phyloP scores from a whole-genome alignment of 2,888 invertebrate genomes.

The Chymomyza caudatula region DNA sequence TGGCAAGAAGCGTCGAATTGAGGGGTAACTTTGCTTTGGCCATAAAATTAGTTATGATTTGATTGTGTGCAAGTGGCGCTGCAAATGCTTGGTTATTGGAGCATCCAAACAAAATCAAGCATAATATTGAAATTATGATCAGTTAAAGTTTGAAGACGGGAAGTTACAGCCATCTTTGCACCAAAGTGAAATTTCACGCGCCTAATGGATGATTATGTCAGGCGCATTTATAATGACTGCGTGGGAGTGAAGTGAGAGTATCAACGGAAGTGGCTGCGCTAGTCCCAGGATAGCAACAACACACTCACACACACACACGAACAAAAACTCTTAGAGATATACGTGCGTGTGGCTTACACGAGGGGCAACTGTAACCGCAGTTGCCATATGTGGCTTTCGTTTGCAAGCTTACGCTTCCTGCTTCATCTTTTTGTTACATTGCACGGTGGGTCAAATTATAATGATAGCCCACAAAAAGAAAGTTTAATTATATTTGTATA shows the following conservation, averaged over 20 bases:
- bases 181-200: constrained; percentile 13
- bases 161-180: constrained; percentile 2
- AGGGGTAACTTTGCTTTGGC: not conserved
- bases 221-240: not conserved
- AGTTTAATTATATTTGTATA: too few species aligned
- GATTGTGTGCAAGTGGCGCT: not conserved
- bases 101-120: not conserved
- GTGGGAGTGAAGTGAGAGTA: not conserved
- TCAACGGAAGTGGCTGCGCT: not conserved
- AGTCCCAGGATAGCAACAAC: not conserved
- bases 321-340: constrained; percentile 12
- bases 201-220: constrained; percentile 32
- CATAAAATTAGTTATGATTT: constrained; percentile 1
- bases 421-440: not conserved
- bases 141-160: constrained; percentile 13
- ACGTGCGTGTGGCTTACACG: constrained; percentile 11
- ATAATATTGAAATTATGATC: constrained; percentile 33
- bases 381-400: constrained; percentile 3
- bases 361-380: constrained; percentile 31
- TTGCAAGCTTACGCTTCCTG: not conserved
- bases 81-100: not conserved
- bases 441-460: not conserved
- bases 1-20: not conserved
- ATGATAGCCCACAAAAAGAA: too few species aligned
- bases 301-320: not conserved